Base-by-base conservation (phyloP, 2,888 invertebrate genomes). In the Chrysomela aeneicollis region DNA sequence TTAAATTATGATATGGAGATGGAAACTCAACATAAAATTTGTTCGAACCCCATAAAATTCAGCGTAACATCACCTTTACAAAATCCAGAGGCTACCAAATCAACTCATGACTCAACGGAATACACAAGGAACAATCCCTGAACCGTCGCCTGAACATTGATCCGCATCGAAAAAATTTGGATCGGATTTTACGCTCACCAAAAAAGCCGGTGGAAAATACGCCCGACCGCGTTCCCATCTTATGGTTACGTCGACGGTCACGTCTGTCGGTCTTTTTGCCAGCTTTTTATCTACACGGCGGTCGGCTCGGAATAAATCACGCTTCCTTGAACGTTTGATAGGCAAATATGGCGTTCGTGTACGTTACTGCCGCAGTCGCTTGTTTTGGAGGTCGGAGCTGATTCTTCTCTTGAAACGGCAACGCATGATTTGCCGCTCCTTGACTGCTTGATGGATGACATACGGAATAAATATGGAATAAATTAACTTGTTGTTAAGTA, bases 201-300 rank as follows among this genome's bases (percentile, higher is more conserved):
- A n/a, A n/a, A 26, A 26, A 26, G 26, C 26, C 1, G 32, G 10
- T 35, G 5, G 32, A 10, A 35, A 10, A 2, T 35, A 10, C 32
- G 32, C 2, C 42, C 15, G 42, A 42, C 42, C 42, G n/a, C 42
- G 12, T 3, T 15, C 15, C n/a, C n/a, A 42, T 42, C 42, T 42
- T 42, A n/a, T 15, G 42, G 42, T 42, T 42, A 15, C 15, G n/a
- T n/a, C 42, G 12, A 15, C 57, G 61, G 59, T 65, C 65, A 65
- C 62, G 65, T 65, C 42, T 62, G 60, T 52, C 59, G 53, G 53
- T 50, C 54, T 53, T 65, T 57, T 65, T 65, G 65, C 62, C 59
- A 57, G 65, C 61, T 65, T 61, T 42, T 61, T 65, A 42, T 62
- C 55, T 57, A 35, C 17, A 18, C 8, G 55, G 35, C 37, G 50